A percentile compares a stretch with the other conserved stretches of the same genome.
Evolutionary conservation across 2,113 vertebrate genomes (phyloP).

Genomic region (Ailurus styani): DNA sequence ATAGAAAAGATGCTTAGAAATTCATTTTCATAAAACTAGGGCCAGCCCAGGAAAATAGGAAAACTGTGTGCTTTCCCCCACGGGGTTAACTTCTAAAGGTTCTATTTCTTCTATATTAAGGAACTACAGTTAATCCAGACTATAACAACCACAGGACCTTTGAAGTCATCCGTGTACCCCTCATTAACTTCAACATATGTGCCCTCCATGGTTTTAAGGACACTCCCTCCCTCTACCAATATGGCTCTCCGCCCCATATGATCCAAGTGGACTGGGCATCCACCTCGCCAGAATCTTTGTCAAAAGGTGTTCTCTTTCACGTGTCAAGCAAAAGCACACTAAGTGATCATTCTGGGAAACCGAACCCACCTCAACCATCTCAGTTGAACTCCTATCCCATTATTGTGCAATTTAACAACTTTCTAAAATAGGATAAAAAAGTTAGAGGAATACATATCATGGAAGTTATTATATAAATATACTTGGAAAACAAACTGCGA

Average conservation of each 20-base stretch:
- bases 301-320: not conserved
- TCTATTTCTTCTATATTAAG: constrained; percentile 62
- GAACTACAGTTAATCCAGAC: constrained; percentile 62
- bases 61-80: constrained; percentile 48
- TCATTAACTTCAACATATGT: not conserved
- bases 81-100: constrained; percentile 51
- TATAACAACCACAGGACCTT: constrained; percentile 36
- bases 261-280: not conserved
- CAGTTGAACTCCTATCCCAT: not conserved
- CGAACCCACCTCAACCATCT: not conserved
- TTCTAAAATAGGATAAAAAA: not conserved
- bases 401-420: not conserved
- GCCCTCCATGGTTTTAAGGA: not conserved
- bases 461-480: not conserved
- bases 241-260: accelerated
- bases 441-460: not conserved
- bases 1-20: constrained; percentile 66
- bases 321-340: not conserved
- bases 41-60: constrained; percentile 11
- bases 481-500: not conserved
- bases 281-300: not conserved
- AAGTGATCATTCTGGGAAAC: not conserved
- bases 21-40: constrained; percentile 62
- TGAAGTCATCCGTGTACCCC: constrained; percentile 13
- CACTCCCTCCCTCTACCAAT: not conserved